A percentile compares a stretch with the other conserved stretches of the same genome.
These are phyloP conservation scores for Calyptomena viridis DNA, from an alignment of 2,113 vertebrate species.

Conservation along the genomic window DNA sequence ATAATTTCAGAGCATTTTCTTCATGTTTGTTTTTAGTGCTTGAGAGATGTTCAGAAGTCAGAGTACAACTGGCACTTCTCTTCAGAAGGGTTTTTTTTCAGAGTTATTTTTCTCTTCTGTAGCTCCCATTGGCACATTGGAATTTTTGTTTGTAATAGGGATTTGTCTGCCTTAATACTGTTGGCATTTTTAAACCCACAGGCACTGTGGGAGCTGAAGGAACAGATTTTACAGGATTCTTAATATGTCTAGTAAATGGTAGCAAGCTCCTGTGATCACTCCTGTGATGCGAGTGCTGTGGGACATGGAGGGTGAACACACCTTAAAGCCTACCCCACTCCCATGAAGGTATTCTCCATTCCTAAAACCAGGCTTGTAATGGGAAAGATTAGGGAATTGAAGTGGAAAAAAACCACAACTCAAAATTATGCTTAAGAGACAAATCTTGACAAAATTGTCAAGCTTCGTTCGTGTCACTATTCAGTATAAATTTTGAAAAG, in stretches of 20 bases:
- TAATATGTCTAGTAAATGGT: background rate
- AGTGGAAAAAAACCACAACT: background rate
- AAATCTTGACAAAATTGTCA: background rate
- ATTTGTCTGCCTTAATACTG: background rate
- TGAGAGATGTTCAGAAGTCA: background rate
- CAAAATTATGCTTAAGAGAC: background rate
- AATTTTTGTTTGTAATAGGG: background rate
- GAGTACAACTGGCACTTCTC: background rate
- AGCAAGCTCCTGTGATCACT: background rate
- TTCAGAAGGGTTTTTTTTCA: background rate
- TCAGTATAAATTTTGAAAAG: background rate
- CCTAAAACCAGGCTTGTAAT: background rate
- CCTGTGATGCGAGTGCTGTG: background rate
- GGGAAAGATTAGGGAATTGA: background rate
- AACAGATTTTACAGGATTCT: background rate
- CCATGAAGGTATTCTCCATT: background rate
- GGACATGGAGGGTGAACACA: accelerated
- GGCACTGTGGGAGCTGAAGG: background rate
- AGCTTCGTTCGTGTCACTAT: background rate
- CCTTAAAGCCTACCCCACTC: background rate
- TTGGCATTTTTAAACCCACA: background rate
- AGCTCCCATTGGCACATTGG: background rate
- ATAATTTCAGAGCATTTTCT: constrained; percentile 11
- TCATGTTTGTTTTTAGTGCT: background rate
- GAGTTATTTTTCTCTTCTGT: background rate